Evolutionary conservation across 1,140 invertebrate genomes (phyloP).

Genomic region (Zeugodacus cucurbitae): DNA sequence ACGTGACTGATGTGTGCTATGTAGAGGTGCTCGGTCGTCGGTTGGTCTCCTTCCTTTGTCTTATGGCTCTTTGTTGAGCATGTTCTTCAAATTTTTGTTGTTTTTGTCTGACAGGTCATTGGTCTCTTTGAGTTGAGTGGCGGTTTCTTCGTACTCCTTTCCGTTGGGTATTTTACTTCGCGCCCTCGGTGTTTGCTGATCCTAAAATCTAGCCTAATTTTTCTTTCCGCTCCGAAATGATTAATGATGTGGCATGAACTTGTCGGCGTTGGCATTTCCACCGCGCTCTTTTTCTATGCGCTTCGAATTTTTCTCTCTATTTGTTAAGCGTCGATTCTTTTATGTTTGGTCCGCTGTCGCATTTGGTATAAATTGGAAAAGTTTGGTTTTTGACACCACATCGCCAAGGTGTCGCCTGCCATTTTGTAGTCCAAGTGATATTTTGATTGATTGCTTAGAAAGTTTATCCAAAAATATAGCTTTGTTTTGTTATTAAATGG

Average conservation of each 20-base stretch:
- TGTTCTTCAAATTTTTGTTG: not conserved
- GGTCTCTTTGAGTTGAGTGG: not conserved
- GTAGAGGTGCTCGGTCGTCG: not conserved
- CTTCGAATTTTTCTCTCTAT: not conserved
- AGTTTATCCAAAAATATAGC: not conserved
- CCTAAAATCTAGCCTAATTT: not conserved
- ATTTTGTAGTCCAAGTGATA: not conserved
- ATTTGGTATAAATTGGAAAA: not conserved
- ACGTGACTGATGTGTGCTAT: not conserved
- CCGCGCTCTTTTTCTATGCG: not conserved
- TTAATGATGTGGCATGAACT: not conserved
- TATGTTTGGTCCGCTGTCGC: not conserved
- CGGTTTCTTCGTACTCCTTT: not conserved
- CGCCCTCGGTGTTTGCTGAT: not conserved
- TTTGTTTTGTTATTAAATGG: not conserved
- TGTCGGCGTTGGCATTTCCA: not conserved
- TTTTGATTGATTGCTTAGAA: not conserved
- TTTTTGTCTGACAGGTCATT: not conserved
- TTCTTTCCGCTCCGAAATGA: conserved; percentile 6
- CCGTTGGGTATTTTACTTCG: not conserved
- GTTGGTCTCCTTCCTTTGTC: not conserved
- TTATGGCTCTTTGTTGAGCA: not conserved
- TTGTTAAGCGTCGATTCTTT: not conserved
- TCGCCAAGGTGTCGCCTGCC: not conserved
- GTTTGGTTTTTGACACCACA: not conserved